Evolutionary conservation across 92 coral and sea anemone genomes (phyloP).

Genomic region (Paramuricea clavata): DNA sequence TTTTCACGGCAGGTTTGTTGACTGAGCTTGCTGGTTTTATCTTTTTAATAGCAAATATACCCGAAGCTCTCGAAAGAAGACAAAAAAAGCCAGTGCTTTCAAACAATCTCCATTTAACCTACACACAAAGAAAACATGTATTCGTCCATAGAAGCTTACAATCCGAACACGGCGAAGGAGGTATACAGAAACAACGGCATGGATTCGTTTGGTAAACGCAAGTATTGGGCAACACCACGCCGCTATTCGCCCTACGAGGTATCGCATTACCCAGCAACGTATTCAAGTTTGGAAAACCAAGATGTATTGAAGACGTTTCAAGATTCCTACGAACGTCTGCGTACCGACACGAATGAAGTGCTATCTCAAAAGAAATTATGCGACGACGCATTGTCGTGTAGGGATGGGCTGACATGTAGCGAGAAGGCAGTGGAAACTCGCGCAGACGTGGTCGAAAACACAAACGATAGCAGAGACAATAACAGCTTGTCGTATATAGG

Average conservation of each 20-base stretch:
- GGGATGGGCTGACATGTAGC: not conserved
- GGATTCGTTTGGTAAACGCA: conserved; percentile 17
- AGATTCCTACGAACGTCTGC: conserved; percentile 21
- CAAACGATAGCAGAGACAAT: conserved; percentile 5
- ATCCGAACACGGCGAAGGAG: not conserved
- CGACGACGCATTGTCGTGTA: not conserved
- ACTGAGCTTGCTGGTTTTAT: conserved; percentile 21
- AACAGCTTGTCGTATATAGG: conserved; percentile 25
- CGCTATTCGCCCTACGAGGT: conserved; percentile 18
- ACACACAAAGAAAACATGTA: not conserved
- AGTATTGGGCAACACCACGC: not conserved
- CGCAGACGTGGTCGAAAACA: not conserved
- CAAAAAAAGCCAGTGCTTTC: not conserved
- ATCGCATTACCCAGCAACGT: not conserved
- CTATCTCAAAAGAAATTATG: not conserved
- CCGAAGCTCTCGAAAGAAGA: not conserved
- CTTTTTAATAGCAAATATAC: not conserved
- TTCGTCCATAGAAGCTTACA: not conserved
- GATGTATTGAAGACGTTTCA: conserved; percentile 31
- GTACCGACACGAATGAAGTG: not conserved
- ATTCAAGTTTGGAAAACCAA: not conserved
- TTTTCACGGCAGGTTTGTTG: conserved; percentile 26
- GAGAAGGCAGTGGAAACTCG: not conserved
- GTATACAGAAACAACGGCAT: not conserved
- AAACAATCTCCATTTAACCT: not conserved